phyloP scores from a whole-genome alignment of 2,888 invertebrate species.

The Rhamphomyia laevipes region DNA sequence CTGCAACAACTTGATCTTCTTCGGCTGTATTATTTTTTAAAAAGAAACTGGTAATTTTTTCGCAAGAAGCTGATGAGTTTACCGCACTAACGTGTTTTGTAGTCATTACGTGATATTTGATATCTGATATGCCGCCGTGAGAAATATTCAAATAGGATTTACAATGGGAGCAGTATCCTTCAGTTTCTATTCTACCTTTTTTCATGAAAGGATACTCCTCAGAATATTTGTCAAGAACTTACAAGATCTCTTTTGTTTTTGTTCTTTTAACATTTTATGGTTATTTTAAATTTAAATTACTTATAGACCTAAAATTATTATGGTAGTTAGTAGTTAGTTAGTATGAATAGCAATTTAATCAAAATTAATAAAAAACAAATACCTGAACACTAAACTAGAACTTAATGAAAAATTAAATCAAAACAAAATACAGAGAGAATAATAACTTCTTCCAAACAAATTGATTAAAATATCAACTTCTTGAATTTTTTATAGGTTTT shows the following conservation, averaged over 20 bases:
- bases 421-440: too few species aligned
- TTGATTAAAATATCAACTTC: too few species aligned
- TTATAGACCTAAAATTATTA: too few species aligned
- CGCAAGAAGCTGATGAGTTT: neutral
- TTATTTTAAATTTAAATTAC: too few species aligned
- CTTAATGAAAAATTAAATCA: too few species aligned
- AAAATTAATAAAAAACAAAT: too few species aligned
- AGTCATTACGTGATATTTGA: conserved; percentile 2
- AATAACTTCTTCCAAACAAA: too few species aligned
- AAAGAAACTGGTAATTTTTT: conserved; percentile 1
- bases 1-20: neutral
- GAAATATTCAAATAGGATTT: neutral
- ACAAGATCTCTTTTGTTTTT: neutral
- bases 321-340: too few species aligned
- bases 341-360: too few species aligned
- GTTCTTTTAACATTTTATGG: too few species aligned
- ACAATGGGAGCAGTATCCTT: conserved; percentile 1
- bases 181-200: conserved; percentile 2
- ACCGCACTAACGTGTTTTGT: neutral
- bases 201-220: conserved; percentile 2
- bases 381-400: too few species aligned
- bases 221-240: neutral
- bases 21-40: neutral
- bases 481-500: too few species aligned
- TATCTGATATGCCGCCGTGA: conserved; percentile 3